These are phyloP conservation scores for Drosophila neocordata DNA, from an alignment of 1,140 invertebrate species.

Conservation along the genomic window DNA sequence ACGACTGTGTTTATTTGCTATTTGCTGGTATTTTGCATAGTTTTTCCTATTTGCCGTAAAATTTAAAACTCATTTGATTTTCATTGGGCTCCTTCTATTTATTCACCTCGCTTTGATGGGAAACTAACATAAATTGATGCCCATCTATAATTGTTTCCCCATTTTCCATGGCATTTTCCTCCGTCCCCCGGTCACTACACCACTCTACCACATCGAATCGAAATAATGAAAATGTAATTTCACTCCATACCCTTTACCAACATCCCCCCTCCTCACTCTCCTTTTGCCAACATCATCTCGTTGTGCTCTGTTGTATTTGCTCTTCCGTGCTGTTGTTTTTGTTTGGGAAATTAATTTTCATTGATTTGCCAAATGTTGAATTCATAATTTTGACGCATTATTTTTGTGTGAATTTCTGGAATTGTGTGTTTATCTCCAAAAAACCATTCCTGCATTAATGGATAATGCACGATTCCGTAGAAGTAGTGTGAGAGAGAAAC, in stretches of 20 bases:
- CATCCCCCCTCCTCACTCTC: neutral
- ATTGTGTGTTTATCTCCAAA: constrained; percentile 65
- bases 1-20: constrained; percentile 53
- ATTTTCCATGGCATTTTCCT: constrained; percentile 23
- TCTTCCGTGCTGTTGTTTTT: constrained; percentile 47
- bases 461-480: constrained; percentile 57
- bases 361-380: constrained; percentile 80
- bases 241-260: constrained; percentile 34
- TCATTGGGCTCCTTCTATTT: constrained; percentile 54
- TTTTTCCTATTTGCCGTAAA: constrained; percentile 38
- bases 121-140: constrained; percentile 66
- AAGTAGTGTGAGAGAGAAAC: too few species aligned
- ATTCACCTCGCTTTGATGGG: constrained; percentile 51
- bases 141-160: constrained; percentile 74
- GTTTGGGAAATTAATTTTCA: constrained; percentile 78
- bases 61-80: constrained; percentile 78
- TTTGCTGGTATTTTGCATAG: constrained; percentile 47
- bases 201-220: constrained; percentile 28
- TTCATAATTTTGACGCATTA: constrained; percentile 81
- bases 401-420: constrained; percentile 72
- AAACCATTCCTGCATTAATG: constrained; percentile 60
- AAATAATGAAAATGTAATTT: constrained; percentile 80
- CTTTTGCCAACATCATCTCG: neutral
- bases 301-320: constrained; percentile 26
- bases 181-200: neutral